Conservation (phyloP, 1,140 invertebrate genomes). For the Globodera rostochiensis region DNA sequence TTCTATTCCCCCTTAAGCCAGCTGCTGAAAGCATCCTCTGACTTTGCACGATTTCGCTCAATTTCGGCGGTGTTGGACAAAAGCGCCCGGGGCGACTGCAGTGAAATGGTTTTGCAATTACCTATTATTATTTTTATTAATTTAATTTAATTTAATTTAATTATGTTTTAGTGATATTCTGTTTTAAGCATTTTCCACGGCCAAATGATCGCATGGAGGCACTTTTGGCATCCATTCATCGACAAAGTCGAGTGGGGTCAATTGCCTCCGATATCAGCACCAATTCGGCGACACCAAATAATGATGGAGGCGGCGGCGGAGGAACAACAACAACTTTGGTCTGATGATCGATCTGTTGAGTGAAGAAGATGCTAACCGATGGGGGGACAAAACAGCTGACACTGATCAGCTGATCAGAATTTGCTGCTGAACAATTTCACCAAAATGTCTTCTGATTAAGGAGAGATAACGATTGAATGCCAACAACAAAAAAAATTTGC, state of each 20-base stretch:
- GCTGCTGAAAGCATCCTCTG: constrained; percentile 12
- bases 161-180: not conserved
- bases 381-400: too few relatives aligned
- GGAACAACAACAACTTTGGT: not conserved
- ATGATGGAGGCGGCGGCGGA: not conserved
- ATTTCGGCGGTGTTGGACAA: constrained; percentile 26
- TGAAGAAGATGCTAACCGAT: not conserved
- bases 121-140: too few relatives aligned
- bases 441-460: not conserved
- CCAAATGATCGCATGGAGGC: constrained; percentile 27
- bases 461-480: not conserved
- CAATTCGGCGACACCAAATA: not conserved
- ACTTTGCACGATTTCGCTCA: constrained; percentile 30
- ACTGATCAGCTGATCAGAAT: not conserved
- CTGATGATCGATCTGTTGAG: not conserved
- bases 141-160: too few relatives aligned
- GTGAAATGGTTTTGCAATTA: not conserved
- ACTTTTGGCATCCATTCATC: constrained; percentile 26
- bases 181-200: not conserved
- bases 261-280: not conserved
- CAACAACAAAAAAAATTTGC: too few relatives aligned
- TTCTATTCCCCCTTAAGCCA: constrained; percentile 17
- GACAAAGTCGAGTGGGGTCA: constrained; percentile 4
- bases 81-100: not conserved
- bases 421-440: not conserved